phyloP scores from a whole-genome alignment of 2,888 invertebrate genomes.

The Drosophila lacicola region DNA sequence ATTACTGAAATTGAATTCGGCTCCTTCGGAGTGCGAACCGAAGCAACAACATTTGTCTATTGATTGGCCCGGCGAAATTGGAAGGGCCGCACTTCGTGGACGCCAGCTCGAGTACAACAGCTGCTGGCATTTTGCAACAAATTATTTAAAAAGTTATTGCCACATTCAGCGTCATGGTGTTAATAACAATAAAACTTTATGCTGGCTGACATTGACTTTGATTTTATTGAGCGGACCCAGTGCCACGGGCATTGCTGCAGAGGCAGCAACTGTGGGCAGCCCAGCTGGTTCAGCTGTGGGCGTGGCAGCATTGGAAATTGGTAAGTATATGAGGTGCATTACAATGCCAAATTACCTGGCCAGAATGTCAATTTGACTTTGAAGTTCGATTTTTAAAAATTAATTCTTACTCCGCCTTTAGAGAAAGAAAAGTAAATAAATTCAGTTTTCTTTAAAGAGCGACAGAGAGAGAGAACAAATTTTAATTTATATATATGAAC shows the following conservation, averaged over 20 bases:
- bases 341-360: slow-evolving; percentile 17
- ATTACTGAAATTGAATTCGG: slow-evolving; percentile 67
- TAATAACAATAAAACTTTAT: slow-evolving; percentile 83
- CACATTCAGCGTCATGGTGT: slow-evolving; percentile 77
- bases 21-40: slow-evolving; percentile 47
- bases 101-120: slow-evolving; percentile 45
- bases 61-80: slow-evolving; percentile 39
- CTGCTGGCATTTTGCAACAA: slow-evolving; percentile 77
- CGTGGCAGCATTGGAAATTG: slow-evolving; percentile 73
- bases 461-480: too few relatives aligned
- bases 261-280: slow-evolving; percentile 36
- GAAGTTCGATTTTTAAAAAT: too few relatives aligned
- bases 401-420: too few relatives aligned
- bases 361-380: background rate
- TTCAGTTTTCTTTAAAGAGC: too few relatives aligned
- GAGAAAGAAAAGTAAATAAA: too few relatives aligned
- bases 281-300: slow-evolving; percentile 29
- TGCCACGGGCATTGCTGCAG: slow-evolving; percentile 24
- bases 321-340: slow-evolving; percentile 66
- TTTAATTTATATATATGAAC: too few relatives aligned
- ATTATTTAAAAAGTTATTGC: slow-evolving; percentile 81
- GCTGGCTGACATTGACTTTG: slow-evolving; percentile 82
- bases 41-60: slow-evolving; percentile 39
- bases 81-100: background rate
- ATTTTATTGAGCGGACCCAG: slow-evolving; percentile 72